Conservation (phyloP, 2,888 invertebrate genomes). For the Gibbula magus region DNA sequence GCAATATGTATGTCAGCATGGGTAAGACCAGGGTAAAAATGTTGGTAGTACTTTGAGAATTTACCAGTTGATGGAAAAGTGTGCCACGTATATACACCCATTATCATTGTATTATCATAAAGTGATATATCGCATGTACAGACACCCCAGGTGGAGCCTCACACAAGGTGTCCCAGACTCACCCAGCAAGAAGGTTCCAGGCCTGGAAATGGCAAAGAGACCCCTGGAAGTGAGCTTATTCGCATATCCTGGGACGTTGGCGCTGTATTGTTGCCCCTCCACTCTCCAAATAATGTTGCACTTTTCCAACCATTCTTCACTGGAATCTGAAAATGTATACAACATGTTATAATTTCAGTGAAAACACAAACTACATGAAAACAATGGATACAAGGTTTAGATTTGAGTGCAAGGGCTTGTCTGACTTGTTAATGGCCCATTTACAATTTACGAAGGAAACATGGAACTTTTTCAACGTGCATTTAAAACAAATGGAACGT, state of each 20-base stretch:
- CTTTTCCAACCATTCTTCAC: background rate
- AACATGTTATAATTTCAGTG: background rate
- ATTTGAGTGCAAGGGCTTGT: background rate
- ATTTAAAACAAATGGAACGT: no score
- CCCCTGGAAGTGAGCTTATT: background rate
- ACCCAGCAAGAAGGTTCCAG: constrained; percentile 8
- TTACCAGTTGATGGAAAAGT: no score
- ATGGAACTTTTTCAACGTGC: no score
- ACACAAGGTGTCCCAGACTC: background rate
- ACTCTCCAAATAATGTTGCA: constrained; percentile 15
- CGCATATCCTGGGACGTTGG: constrained; percentile 15
- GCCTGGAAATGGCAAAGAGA: background rate
- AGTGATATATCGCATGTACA: no score
- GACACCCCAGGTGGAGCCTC: background rate
- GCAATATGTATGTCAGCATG: no score
- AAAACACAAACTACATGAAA: background rate
- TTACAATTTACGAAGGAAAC: no score
- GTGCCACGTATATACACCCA: background rate
- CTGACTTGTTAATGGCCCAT: no score
- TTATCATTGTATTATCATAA: no score
- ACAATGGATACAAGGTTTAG: background rate
- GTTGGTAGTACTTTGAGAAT: no score
- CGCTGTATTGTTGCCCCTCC: constrained; percentile 2
- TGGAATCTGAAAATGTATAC: constrained; percentile 14
- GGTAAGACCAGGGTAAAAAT: no score